phyloP scores from a whole-genome alignment of 2,113 vertebrate genomes.

The Dromaius novaehollandiae region DNA sequence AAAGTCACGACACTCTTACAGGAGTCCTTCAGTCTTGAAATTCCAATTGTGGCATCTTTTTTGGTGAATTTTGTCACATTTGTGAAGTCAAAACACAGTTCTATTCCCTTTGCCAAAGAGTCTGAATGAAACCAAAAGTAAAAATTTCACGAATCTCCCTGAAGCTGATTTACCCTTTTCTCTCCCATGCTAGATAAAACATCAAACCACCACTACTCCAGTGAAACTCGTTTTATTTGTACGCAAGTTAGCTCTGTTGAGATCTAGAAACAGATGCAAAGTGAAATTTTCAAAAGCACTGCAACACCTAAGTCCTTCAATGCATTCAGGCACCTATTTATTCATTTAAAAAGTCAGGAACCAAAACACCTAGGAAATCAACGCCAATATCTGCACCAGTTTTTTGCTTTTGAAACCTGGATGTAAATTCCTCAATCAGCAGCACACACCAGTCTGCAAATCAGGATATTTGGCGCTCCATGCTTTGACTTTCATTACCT shows the following conservation, averaged over 20 bases:
- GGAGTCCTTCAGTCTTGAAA: background rate
- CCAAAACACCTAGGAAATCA: background rate
- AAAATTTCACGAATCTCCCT: background rate
- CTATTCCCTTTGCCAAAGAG: background rate
- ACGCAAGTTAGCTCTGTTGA: background rate
- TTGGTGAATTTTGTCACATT: background rate
- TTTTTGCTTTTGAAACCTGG: background rate
- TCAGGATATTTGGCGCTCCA: background rate
- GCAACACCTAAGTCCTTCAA: background rate
- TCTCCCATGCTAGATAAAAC: background rate
- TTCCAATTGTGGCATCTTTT: background rate
- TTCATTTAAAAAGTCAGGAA: background rate
- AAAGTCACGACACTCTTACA: background rate
- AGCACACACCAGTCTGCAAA: rapidly evolving
- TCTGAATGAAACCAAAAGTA: background rate
- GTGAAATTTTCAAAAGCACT: background rate
- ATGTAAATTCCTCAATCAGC: background rate
- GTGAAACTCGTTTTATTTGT: background rate
- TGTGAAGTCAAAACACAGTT: background rate
- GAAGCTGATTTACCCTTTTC: background rate
- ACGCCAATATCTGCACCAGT: background rate
- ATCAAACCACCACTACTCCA: background rate
- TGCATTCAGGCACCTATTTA: rapidly evolving
- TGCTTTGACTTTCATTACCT: background rate
- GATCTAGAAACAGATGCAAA: background rate